Percentiles rank a stretch among this genome's conserved stretches.
phyloP scores from a whole-genome alignment of 2,888 invertebrate genomes.

The Pollenia labialis region DNA sequence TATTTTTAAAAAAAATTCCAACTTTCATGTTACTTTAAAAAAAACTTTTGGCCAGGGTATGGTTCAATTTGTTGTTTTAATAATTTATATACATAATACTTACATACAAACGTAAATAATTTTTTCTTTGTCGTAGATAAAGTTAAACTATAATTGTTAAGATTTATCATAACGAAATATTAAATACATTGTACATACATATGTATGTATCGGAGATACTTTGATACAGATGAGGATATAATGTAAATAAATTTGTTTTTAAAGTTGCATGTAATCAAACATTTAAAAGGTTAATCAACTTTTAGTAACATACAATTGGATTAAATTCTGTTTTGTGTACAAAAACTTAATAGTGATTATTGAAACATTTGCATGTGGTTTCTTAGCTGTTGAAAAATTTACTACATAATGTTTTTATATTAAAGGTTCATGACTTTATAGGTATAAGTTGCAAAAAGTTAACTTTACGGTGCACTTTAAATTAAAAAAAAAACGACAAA shows the following conservation, averaged over 20 bases:
- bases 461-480: too few relatives aligned
- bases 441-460: too few relatives aligned
- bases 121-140: neutral
- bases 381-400: too few relatives aligned
- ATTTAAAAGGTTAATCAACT: conserved; percentile 59
- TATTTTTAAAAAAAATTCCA: conserved; percentile 59
- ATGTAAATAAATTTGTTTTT: neutral
- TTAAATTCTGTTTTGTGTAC: neutral
- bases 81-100: neutral
- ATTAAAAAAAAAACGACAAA: too few relatives aligned
- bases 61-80: neutral
- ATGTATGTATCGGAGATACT: too few relatives aligned
- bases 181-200: neutral
- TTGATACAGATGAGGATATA: too few relatives aligned
- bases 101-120: neutral
- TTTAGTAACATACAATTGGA: conserved; percentile 9
- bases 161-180: neutral
- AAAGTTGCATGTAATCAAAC: neutral
- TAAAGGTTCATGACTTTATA: too few relatives aligned
- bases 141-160: neutral
- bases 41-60: conserved; percentile 43
- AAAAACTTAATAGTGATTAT: neutral
- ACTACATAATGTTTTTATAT: too few relatives aligned
- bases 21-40: conserved; percentile 44
- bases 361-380: too few relatives aligned